A percentile compares a stretch with the other conserved stretches of the same genome.
These are phyloP conservation scores for Notothenia rossii DNA, from an alignment of 2,113 vertebrate species.

Conservation along the genomic window DNA sequence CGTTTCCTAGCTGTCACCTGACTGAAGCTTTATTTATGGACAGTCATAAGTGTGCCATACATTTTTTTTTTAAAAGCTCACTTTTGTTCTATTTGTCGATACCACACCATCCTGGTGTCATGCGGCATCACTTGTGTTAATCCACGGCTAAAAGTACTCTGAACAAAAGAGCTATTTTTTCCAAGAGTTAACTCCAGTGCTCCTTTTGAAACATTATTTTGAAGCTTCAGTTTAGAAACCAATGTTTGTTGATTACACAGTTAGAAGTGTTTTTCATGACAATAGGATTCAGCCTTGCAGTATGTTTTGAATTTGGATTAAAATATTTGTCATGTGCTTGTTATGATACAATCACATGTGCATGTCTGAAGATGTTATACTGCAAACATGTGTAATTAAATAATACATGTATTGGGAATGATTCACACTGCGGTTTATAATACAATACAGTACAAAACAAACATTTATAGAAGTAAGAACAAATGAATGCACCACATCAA, in stretches of 20 bases:
- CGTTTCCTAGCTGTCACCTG: no score
- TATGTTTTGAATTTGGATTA: neutral
- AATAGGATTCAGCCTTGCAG: neutral
- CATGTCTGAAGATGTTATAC: neutral
- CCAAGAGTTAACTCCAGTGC: neutral
- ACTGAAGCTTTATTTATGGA: neutral
- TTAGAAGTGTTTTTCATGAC: neutral
- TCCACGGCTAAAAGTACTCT: neutral
- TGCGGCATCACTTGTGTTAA: no score
- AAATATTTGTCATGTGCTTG: neutral
- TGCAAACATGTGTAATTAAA: neutral
- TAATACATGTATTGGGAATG: neutral
- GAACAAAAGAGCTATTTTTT: neutral
- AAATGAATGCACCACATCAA: slow-evolving; percentile 19
- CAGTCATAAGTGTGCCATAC: neutral
- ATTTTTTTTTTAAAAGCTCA: neutral
- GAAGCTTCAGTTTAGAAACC: neutral
- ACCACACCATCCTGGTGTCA: neutral
- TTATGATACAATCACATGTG: no score
- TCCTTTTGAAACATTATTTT: neutral
- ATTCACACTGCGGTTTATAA: neutral
- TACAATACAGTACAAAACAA: neutral
- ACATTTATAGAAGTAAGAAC: neutral
- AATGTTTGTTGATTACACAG: neutral
- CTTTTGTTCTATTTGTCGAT: neutral